Evolutionary conservation across 1,140 invertebrate genomes (phyloP), one percentile per base, ranked within the genome.

Genomic region (Hydropsyche tenuis): DNA sequence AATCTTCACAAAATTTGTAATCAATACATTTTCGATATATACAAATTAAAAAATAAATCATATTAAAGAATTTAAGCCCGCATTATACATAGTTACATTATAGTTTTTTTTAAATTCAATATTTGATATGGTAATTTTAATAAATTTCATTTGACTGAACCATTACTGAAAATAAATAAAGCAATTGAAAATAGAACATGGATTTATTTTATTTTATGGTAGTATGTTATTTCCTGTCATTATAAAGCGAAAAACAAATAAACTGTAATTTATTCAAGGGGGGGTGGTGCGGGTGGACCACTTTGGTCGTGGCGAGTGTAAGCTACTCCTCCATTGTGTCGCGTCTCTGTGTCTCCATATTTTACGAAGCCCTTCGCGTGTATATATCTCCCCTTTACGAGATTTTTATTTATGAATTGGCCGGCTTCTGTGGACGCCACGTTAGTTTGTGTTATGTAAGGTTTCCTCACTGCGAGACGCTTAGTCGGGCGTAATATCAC

Each of bases 381-480:
- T 45, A 16, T 30, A 16, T 37, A 4, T 42, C 42, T 66, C 53
- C 53, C 45, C 70, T 72, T 64, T 69, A 69, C 74, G 71, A 75
- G 70, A 73, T 72, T 75, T 75, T 75, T 75, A 75, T 75, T 75
- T 75, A 75, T 75, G 74, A 73, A 75, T 75, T 75, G 74, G 70
- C 66, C 62, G 71, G 74, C 74, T 75, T 73, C 74, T 62, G 25
- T 51, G 42, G 70, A 56, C 45, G 45, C 69, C 42, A 62, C 22
- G 69, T 56, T 72, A 75, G 69, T 75, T 75, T 75, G 70, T 75
- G 45, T 51, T 73, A 46, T 56, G 69, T 72, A 68, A 72, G 74
- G 69, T 22, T 75, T 72, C 69, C 66, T 66, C 30, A 72, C 48
- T 72, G 46, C 69, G 45, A 18, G 30, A 20, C 69, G 42, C 64